A percentile compares a stretch with the other conserved stretches of the same genome.
These are phyloP conservation scores for Charina bottae DNA, from an alignment of 2,113 vertebrate species.

Conservation along the genomic window DNA sequence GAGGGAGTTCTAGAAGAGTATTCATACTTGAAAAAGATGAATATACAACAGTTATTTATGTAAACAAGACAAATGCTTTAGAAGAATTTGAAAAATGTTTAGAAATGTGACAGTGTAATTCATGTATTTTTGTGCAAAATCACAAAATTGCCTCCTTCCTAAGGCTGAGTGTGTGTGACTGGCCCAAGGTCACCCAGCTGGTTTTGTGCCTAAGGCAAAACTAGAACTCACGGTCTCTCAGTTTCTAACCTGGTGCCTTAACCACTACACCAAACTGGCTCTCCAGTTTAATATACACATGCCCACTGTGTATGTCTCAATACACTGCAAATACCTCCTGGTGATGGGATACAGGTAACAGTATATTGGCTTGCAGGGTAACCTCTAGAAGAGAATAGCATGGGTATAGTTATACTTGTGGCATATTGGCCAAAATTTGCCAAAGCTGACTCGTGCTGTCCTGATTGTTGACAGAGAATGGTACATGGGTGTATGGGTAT, in stretches of 20 bases:
- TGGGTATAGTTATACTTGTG: neutral
- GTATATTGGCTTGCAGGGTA: neutral
- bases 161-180: neutral
- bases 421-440: neutral
- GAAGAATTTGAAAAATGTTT: constrained; percentile 12
- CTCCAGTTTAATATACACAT: neutral
- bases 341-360: neutral
- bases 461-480: neutral
- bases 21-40: constrained; percentile 22
- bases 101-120: constrained; percentile 4
- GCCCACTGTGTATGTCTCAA: neutral
- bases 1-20: neutral
- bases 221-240: neutral
- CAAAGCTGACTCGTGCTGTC: neutral
- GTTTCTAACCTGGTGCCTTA: neutral
- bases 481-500: neutral
- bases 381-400: neutral
- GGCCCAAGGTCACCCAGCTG: neutral
- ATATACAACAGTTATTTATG: constrained; percentile 17
- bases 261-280: neutral
- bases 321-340: neutral
- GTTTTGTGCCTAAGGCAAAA: neutral
- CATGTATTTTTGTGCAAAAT: constrained; percentile 6
- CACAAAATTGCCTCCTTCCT: neutral
- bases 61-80: constrained; percentile 6